These are phyloP conservation scores for Chunga burmeisteri DNA, from an alignment of 2,113 vertebrate genomes.

Conservation along the genomic window DNA sequence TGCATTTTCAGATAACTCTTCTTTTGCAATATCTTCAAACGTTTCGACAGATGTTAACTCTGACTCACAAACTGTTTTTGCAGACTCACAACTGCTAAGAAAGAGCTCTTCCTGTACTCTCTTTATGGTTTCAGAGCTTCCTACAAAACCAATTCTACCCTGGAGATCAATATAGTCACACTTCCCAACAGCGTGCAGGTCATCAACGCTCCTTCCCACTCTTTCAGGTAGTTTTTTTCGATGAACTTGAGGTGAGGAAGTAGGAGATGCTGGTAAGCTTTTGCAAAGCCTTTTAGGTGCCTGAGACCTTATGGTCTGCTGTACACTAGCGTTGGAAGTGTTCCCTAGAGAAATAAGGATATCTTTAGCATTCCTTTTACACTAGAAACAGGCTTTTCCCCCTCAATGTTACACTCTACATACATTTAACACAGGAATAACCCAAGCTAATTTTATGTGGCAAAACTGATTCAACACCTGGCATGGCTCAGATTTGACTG, in stretches of 20 bases:
- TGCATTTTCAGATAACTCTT: slow-evolving; percentile 60
- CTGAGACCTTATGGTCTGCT: slow-evolving; percentile 12
- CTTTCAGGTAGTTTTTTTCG: slow-evolving; percentile 31
- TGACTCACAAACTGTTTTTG: slow-evolving; percentile 83
- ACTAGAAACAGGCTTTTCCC: neutral
- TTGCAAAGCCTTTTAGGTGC: slow-evolving; percentile 75
- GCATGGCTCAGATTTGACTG: neutral
- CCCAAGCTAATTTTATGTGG: neutral
- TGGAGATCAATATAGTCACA: slow-evolving; percentile 2
- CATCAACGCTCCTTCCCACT: slow-evolving; percentile 50
- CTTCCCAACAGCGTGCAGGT: slow-evolving; percentile 30
- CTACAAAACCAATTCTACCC: slow-evolving; percentile 43
- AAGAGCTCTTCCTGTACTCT: slow-evolving; percentile 77
- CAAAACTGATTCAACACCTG: neutral
- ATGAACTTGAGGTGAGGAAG: slow-evolving; percentile 71
- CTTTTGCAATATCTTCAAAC: slow-evolving; percentile 43
- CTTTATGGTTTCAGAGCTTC: slow-evolving; percentile 77
- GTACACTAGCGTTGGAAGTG: neutral
- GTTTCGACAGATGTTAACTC: slow-evolving; percentile 26
- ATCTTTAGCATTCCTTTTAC: neutral
- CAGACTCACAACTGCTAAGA: slow-evolving; percentile 93
- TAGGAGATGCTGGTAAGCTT: slow-evolving; percentile 79
- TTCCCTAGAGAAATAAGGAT: neutral
- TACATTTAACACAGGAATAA: neutral
- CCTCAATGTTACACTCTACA: neutral